phyloP scores from a whole-genome alignment of 2,113 vertebrate species.

The Ondatra zibethicus region DNA sequence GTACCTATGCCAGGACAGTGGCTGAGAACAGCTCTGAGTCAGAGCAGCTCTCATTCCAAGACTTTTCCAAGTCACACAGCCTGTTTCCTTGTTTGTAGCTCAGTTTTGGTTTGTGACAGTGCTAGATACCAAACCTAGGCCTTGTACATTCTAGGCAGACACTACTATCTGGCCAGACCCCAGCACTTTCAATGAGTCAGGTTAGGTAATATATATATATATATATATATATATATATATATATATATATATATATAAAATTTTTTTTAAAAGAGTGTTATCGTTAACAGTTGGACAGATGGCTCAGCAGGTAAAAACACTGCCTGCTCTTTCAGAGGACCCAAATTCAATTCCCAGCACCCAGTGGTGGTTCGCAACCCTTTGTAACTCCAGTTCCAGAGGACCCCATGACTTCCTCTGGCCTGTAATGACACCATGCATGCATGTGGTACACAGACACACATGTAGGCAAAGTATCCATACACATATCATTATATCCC shows the following conservation, averaged over 20 bases:
- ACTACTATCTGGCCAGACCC: background rate
- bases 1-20: background rate
- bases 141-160: background rate
- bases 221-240: too few relatives aligned
- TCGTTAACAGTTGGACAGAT: background rate
- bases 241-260: too few relatives aligned
- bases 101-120: background rate
- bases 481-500: background rate
- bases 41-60: constrained; percentile 6
- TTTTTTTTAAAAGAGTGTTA: background rate
- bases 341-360: background rate
- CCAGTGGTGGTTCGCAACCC: background rate
- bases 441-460: background rate
- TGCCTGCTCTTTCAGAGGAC: background rate
- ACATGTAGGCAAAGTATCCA: background rate
- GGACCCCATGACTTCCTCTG: background rate
- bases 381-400: background rate
- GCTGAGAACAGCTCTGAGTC: constrained; percentile 1
- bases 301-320: background rate
- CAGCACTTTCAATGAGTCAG: background rate
- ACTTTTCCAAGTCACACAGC: background rate
- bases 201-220: background rate
- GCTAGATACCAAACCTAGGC: background rate
- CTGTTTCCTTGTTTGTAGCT: background rate
- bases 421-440: background rate